Percentiles rank a stretch among this genome's conserved stretches.
Evolutionary conservation across 2,888 invertebrate species (phyloP).

Genomic region (Tetranychus truncatus): DNA sequence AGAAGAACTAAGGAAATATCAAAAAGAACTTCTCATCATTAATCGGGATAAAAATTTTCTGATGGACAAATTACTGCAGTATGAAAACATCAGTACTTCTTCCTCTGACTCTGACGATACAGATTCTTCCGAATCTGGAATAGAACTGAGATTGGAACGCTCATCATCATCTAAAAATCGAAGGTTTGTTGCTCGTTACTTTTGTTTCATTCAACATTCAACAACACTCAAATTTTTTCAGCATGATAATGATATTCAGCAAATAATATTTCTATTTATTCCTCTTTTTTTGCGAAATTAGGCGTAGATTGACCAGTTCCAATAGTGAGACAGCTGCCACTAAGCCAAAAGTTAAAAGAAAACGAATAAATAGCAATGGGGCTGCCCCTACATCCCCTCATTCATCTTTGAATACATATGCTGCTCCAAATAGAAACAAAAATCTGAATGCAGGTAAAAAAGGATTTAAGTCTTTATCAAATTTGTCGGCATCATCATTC

Average conservation of each 20-base stretch:
- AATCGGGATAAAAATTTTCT: constrained; percentile 68
- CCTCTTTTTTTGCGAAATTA: too few relatives aligned
- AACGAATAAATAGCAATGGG: neutral
- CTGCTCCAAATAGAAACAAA: neutral
- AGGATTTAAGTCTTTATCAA: neutral
- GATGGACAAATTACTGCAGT: constrained; percentile 64
- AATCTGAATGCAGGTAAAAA: neutral
- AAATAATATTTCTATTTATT: too few relatives aligned
- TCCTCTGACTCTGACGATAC: constrained; percentile 61
- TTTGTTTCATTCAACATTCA: neutral
- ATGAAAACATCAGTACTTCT: constrained; percentile 64
- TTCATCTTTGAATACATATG: neutral
- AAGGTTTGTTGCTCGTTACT: neutral
- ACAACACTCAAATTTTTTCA: too few relatives aligned
- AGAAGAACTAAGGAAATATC: constrained; percentile 68
- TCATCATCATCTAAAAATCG: neutral
- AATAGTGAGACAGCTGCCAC: too few relatives aligned
- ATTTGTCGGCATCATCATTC: neutral
- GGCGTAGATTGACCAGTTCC: too few relatives aligned
- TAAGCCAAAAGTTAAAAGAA: neutral
- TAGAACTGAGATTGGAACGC: neutral
- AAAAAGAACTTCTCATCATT: constrained; percentile 63
- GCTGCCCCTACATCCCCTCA: neutral
- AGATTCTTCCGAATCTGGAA: neutral
- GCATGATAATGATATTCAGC: too few relatives aligned